Percentiles rank a stretch among this genome's conserved stretches.
phyloP scores from a whole-genome alignment of 1,140 invertebrate species.

The Scaptomyza montana region DNA sequence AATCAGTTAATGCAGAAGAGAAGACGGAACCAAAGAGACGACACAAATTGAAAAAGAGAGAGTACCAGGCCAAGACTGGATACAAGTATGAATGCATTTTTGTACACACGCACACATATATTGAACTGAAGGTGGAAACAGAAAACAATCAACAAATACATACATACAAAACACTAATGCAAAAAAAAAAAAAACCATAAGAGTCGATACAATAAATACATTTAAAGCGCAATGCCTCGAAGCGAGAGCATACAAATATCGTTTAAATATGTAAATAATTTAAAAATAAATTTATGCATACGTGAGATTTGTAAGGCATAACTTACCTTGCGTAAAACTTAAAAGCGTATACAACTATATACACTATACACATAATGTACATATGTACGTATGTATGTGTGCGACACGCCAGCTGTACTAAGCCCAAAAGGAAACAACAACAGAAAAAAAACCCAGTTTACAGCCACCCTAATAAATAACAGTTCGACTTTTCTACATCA shows the following conservation, averaged over 20 bases:
- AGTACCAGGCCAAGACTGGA: conserved; percentile 46
- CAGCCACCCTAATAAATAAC: conserved; percentile 24
- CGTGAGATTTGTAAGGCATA: conserved; percentile 11
- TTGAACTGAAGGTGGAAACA: not conserved
- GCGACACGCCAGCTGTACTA: conserved; percentile 29
- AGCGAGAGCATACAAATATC: conserved; percentile 5
- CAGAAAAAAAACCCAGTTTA: conserved; percentile 13
- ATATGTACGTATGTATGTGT: conserved; percentile 12
- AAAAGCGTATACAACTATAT: conserved; percentile 40
- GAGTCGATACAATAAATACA: not conserved
- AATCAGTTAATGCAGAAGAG: conserved; percentile 9
- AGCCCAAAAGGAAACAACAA: conserved; percentile 19
- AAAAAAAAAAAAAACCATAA: conserved; percentile 1
- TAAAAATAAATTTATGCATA: conserved; percentile 20
- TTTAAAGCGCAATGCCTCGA: conserved; percentile 3
- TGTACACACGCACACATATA: conserved; percentile 13
- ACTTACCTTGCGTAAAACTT: conserved; percentile 53
- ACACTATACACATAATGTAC: conserved; percentile 10
- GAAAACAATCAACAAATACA: not conserved
- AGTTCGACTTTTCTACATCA: conserved; percentile 9
- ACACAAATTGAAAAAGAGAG: conserved; percentile 9
- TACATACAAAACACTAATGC: conserved; percentile 3
- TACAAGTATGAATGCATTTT: not conserved
- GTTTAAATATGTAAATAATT: conserved; percentile 8
- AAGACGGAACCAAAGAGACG: conserved; percentile 1